A percentile compares a stretch with the other conserved stretches of the same genome.
These are phyloP conservation scores for Hormaphis cornu DNA, from an alignment of 1,140 invertebrate genomes.

Conservation along the genomic window DNA sequence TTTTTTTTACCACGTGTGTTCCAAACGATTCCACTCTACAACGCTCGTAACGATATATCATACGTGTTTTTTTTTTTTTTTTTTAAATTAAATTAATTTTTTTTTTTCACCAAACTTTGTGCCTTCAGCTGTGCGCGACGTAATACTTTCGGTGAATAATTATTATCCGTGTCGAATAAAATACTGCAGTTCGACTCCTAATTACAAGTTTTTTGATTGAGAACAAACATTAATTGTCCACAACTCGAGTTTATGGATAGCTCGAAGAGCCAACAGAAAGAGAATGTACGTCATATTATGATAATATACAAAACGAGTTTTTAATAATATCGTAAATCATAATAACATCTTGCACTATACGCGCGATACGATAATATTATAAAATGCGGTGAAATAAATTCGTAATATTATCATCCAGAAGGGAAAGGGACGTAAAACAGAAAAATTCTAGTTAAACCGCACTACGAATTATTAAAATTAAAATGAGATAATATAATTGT, in stretches of 20 bases:
- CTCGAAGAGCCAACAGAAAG: background rate
- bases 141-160: no score
- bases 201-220: background rate
- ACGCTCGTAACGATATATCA: no score
- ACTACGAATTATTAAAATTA: background rate
- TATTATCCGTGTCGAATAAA: no score
- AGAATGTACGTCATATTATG: background rate
- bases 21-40: no score
- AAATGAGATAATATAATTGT: background rate
- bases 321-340: constrained; percentile 25
- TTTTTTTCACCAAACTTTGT: no score
- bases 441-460: background rate
- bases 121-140: background rate
- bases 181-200: background rate
- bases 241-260: background rate
- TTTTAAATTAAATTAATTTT: no score
- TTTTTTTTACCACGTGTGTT: no score
- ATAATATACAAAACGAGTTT: constrained; percentile 1
- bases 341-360: no score
- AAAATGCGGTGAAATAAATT: constrained; percentile 20
- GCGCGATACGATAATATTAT: background rate
- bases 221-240: background rate
- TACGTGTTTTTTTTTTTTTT: no score
- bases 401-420: background rate
- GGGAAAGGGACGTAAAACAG: constrained; percentile 14